Evolutionary conservation across 2,888 invertebrate genomes (phyloP).

Genomic region (Digitonthophagus gazella): DNA sequence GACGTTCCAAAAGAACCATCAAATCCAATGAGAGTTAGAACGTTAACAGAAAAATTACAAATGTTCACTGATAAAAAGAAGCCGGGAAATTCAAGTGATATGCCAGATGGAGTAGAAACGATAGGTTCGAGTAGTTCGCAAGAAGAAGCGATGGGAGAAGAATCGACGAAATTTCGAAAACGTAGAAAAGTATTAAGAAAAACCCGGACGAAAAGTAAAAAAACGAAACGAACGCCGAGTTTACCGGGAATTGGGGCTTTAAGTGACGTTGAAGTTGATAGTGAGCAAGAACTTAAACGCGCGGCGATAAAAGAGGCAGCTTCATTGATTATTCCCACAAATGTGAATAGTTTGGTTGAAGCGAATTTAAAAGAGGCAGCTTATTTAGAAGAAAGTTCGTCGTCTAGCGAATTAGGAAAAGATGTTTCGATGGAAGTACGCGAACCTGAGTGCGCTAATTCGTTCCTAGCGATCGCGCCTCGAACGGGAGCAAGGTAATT

Average conservation of each 20-base stretch:
- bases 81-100: constrained; percentile 49
- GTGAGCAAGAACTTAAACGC: constrained; percentile 45
- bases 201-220: constrained; percentile 58
- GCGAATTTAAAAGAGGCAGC: constrained; percentile 44
- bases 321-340: constrained; percentile 43
- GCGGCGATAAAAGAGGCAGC: constrained; percentile 35
- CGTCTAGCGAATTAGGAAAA: constrained; percentile 51
- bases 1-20: constrained; percentile 19
- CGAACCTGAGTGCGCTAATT: constrained; percentile 42
- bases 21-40: constrained; percentile 23
- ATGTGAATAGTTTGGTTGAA: constrained; percentile 45
- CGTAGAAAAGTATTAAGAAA: constrained; percentile 62
- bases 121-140: constrained; percentile 54
- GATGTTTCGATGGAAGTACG: constrained; percentile 45
- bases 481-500: constrained; percentile 43
- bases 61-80: constrained; percentile 39
- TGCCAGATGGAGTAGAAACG: constrained; percentile 55
- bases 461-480: constrained; percentile 46
- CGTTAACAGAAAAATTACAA: constrained; percentile 33
- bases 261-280: constrained; percentile 49
- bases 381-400: constrained; percentile 50
- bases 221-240: constrained; percentile 34
- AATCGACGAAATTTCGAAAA: constrained; percentile 45
- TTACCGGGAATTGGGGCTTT: constrained; percentile 44
- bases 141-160: constrained; percentile 55